Evolutionary conservation across 2,888 invertebrate genomes (phyloP).

Genomic region (Leucozona laternaria): DNA sequence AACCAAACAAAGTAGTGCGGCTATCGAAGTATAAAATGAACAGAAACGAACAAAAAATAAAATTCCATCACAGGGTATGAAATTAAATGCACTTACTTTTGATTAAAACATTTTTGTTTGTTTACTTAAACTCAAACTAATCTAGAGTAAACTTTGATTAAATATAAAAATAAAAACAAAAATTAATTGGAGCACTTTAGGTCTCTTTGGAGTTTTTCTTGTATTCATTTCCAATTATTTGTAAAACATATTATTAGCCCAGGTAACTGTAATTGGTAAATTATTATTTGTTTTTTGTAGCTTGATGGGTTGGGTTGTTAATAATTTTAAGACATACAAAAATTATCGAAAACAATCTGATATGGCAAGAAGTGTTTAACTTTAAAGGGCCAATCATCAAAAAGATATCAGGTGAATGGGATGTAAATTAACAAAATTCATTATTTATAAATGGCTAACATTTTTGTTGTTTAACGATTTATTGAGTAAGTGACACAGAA

Average conservation of each 20-base stretch:
- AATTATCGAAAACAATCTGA: conserved; percentile 41
- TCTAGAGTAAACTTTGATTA: conserved; percentile 25
- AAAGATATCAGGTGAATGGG: conserved; percentile 56
- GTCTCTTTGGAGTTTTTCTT: conserved; percentile 12
- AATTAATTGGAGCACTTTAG: conserved; percentile 57
- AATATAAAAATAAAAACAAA: conserved; percentile 25
- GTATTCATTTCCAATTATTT: conserved; percentile 67
- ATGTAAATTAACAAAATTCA: conserved; percentile 39
- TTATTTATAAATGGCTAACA: conserved; percentile 4
- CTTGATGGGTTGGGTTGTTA: conserved; percentile 36
- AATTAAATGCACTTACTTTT: conserved; percentile 64
- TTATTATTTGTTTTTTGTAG: conserved; percentile 74
- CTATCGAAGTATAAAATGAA: neutral
- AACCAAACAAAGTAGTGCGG: conserved; percentile 17
- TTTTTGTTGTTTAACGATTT: too few relatives aligned
- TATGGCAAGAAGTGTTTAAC: conserved; percentile 13
- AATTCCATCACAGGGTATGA: conserved; percentile 30
- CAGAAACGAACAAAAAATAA: conserved; percentile 3
- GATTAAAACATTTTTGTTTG: conserved; percentile 64
- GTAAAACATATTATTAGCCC: conserved; percentile 63
- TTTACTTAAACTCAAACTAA: conserved; percentile 15
- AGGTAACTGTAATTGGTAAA: conserved; percentile 51
- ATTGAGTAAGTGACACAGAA: too few relatives aligned
- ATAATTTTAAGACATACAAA: conserved; percentile 32
- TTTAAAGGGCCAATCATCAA: conserved; percentile 51